phyloP scores from a whole-genome alignment of 2,113 vertebrate genomes.

The Nettapus auritus region DNA sequence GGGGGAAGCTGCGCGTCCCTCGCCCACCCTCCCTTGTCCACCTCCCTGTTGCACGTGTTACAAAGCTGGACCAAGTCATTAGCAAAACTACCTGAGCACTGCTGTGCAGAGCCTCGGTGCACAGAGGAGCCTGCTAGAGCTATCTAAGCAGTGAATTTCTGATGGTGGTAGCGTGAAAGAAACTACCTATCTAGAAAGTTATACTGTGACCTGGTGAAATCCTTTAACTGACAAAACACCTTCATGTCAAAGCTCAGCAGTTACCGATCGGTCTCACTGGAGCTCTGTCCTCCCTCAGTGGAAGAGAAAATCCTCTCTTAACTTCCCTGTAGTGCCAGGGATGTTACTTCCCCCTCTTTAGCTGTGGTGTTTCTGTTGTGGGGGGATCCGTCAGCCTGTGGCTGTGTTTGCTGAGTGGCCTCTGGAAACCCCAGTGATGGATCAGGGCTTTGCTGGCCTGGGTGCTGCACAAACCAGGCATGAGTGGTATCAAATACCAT shows the following conservation, averaged over 20 bases:
- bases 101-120: background rate
- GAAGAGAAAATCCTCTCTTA: background rate
- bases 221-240: background rate
- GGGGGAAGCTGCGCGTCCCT: background rate
- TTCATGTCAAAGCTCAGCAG: background rate
- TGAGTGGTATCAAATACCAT: background rate
- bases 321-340: background rate
- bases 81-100: background rate
- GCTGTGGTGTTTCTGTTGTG: fast-evolving
- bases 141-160: background rate
- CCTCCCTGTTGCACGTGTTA: background rate
- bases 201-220: background rate
- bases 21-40: background rate
- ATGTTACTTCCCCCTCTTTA: background rate
- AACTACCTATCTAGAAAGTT: background rate
- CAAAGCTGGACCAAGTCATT: background rate
- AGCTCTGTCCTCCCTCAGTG: background rate
- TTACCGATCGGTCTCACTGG: background rate
- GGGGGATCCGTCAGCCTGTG: background rate
- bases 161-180: background rate
- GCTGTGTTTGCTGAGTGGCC: fast-evolving
- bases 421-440: fast-evolving
- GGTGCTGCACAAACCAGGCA: background rate
- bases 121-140: background rate
- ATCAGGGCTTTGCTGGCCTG: background rate